A percentile compares a stretch with the other conserved stretches of the same genome.
Evolutionary conservation across 2,113 vertebrate genomes (phyloP).

Genomic region (Micromys minutus): DNA sequence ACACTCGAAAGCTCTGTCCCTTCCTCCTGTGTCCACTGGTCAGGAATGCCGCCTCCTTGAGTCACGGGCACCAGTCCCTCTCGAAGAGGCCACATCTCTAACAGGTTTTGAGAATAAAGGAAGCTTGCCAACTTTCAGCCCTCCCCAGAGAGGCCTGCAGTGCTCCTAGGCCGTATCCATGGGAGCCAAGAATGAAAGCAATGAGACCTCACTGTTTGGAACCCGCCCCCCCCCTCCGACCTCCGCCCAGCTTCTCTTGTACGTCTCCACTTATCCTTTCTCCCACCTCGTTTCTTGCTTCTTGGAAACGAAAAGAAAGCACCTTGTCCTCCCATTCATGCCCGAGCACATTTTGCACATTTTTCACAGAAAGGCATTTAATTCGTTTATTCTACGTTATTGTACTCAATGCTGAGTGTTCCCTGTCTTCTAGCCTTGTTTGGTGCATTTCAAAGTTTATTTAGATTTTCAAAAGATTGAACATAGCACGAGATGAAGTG

Average conservation of each 20-base stretch:
- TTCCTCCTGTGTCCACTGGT: background rate
- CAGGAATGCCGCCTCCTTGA: slow-evolving; percentile 42
- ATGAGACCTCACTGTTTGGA: background rate
- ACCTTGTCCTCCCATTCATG: background rate
- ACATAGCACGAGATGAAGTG: background rate
- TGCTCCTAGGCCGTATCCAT: slow-evolving; percentile 28
- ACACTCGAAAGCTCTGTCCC: background rate
- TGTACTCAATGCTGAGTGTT: background rate
- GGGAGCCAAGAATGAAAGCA: slow-evolving; percentile 57
- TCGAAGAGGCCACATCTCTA: background rate
- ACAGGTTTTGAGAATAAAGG: background rate
- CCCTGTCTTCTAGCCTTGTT: background rate
- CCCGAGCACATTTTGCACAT: background rate
- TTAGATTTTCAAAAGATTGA: background rate
- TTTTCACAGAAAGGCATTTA: background rate
- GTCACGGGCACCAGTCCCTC: background rate
- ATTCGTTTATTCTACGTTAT: background rate
- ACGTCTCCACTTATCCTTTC: too few species aligned
- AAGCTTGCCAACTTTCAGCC: slow-evolving; percentile 4
- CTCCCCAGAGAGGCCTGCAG: background rate
- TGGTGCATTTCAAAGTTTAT: background rate
- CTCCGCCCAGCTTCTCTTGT: background rate
- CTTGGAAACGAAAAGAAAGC: slow-evolving; percentile 17
- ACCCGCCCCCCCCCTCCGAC: too few species aligned
- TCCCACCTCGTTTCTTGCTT: background rate